Conservation (phyloP, 1,140 invertebrate genomes). For the Plutomurus gul region DNA sequence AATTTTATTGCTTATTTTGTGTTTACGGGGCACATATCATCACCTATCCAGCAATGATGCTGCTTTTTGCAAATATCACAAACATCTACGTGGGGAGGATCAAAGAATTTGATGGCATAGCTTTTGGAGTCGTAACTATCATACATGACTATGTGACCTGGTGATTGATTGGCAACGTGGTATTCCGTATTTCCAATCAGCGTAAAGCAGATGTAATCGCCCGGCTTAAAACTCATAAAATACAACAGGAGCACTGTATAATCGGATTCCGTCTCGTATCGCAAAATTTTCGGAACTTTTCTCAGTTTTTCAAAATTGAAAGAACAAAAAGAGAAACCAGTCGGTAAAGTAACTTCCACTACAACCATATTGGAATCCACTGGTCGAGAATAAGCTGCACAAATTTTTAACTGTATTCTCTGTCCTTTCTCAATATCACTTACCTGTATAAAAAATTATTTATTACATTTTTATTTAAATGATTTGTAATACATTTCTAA, state of each 20-base stretch:
- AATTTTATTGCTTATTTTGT: background rate
- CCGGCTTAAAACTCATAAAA: background rate
- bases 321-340: background rate
- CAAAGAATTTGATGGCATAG: background rate
- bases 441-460: background rate
- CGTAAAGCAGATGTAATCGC: background rate
- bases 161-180: background rate
- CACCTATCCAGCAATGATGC: too few species aligned
- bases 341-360: background rate
- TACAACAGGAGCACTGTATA: background rate
- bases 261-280: background rate
- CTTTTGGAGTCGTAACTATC: background rate
- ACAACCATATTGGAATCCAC: background rate
- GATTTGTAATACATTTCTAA: background rate
- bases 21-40: background rate
- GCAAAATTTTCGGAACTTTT: background rate
- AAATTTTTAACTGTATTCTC: background rate
- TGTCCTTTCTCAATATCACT: background rate
- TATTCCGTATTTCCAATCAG: background rate
- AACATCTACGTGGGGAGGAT: background rate
- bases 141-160: background rate
- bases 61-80: conserved; percentile 2
- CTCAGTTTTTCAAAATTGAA: background rate
- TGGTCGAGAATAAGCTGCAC: background rate
- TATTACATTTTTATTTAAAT: background rate